Conservation (phyloP, 2,888 invertebrate species). For the Caenorhabditis macrosperma region DNA sequence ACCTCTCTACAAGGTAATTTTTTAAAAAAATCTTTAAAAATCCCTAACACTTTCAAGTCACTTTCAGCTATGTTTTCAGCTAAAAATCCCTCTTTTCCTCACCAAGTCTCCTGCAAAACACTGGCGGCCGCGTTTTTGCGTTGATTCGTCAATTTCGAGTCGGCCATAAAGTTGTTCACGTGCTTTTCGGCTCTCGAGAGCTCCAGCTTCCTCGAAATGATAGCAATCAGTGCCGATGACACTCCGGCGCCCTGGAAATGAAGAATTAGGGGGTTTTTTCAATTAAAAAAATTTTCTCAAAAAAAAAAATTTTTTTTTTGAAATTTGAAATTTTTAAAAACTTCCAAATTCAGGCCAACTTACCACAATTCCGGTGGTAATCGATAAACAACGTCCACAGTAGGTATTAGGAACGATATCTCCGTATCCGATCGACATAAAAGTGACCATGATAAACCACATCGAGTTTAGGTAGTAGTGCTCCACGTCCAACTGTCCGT, state of each 20-base stretch:
- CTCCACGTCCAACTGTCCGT: conserved; percentile 71
- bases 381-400: conserved; percentile 98
- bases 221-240: conserved; percentile 98
- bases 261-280: too few relatives aligned
- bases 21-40: too few relatives aligned
- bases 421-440: conserved; percentile 93
- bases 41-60: too few relatives aligned
- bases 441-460: conserved; percentile 86
- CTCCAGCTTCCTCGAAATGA: conserved; percentile 98
- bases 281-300: too few relatives aligned
- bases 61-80: too few relatives aligned
- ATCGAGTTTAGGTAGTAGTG: conserved; percentile 80
- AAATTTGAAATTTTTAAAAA: too few relatives aligned
- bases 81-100: too few relatives aligned
- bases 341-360: background rate
- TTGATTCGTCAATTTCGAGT: conserved; percentile 99
- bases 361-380: conserved; percentile 99
- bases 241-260: conserved; percentile 93
- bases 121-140: conserved; percentile 99
- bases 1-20: too few relatives aligned
- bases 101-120: conserved; percentile 98
- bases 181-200: conserved; percentile 97
- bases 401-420: conserved; percentile 95
- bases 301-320: background rate
- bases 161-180: conserved; percentile 99